A percentile compares a stretch with the other conserved stretches of the same genome.
These are phyloP conservation scores for Drosophila insularis DNA, from an alignment of 1,140 invertebrate genomes.

Conservation along the genomic window DNA sequence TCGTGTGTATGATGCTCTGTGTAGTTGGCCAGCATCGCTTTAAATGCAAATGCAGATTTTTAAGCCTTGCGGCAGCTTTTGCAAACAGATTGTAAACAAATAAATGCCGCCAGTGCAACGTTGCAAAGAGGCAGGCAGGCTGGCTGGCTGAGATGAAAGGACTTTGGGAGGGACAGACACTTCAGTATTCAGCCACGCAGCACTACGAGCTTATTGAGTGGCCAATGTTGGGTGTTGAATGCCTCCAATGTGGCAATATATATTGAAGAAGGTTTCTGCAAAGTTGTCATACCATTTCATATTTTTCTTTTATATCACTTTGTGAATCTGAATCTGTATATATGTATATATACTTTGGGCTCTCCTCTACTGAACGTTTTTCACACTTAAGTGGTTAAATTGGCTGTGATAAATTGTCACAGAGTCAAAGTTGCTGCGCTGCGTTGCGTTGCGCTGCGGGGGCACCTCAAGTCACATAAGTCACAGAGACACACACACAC, in stretches of 20 bases:
- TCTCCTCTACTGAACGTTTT: slow-evolving; percentile 57
- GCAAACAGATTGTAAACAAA: slow-evolving; percentile 78
- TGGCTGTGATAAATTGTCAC: slow-evolving; percentile 79
- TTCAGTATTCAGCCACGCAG: slow-evolving; percentile 16
- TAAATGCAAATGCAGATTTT: slow-evolving; percentile 72
- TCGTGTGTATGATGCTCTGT: slow-evolving; percentile 1
- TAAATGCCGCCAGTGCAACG: slow-evolving; percentile 61
- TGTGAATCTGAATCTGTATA: slow-evolving; percentile 13
- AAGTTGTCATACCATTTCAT: slow-evolving; percentile 19
- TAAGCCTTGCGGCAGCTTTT: slow-evolving; percentile 69
- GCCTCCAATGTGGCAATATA: slow-evolving; percentile 21
- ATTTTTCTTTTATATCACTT: slow-evolving; percentile 31
- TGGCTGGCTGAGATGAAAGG: background rate
- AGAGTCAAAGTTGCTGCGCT: slow-evolving; percentile 68
- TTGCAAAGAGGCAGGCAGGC: background rate
- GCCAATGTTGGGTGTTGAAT: slow-evolving; percentile 47
- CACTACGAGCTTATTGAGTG: slow-evolving; percentile 41
- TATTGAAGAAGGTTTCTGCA: slow-evolving; percentile 13
- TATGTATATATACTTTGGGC: slow-evolving; percentile 9
- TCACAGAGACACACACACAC: background rate
- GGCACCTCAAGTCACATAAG: slow-evolving; percentile 63
- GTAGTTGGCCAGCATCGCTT: slow-evolving; percentile 26
- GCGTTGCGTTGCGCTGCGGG: slow-evolving; percentile 40
- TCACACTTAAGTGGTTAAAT: slow-evolving; percentile 80
- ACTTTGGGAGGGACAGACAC: slow-evolving; percentile 27